phyloP scores from a whole-genome alignment of 2,113 vertebrate genomes.

The Galeopterus variegatus region DNA sequence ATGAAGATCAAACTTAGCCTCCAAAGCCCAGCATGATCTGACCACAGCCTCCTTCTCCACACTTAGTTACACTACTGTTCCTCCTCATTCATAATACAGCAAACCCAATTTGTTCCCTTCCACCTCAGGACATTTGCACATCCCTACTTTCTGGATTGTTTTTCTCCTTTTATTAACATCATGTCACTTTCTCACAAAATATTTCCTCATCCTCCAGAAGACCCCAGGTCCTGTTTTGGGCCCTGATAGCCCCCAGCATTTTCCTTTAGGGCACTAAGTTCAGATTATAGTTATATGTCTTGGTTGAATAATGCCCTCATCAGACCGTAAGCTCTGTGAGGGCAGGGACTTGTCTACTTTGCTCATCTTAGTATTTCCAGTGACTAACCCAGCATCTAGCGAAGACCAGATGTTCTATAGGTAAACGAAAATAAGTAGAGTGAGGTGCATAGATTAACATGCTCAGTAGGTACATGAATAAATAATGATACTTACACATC shows the following conservation, averaged over 20 bases:
- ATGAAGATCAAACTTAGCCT: not conserved
- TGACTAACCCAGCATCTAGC: too few species aligned
- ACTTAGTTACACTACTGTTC: not conserved
- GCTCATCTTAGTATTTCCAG: not conserved
- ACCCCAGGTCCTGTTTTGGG: not conserved
- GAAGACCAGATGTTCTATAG: not conserved
- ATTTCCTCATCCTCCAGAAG: not conserved
- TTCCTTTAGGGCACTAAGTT: not conserved
- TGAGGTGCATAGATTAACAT: not conserved
- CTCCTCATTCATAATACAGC: not conserved
- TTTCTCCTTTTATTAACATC: not conserved
- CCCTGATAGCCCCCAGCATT: not conserved
- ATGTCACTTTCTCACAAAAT: not conserved
- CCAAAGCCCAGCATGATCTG: not conserved
- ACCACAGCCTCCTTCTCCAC: not conserved
- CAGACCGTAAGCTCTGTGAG: not conserved
- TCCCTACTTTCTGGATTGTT: conserved; percentile 28
- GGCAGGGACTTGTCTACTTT: not conserved
- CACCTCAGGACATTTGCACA: not conserved
- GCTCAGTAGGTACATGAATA: not conserved
- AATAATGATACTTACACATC: not conserved
- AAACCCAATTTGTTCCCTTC: not conserved
- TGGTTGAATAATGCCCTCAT: not conserved
- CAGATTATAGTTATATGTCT: not conserved
- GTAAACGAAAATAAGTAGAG: not conserved